Evolutionary conservation across 1,140 invertebrate genomes (phyloP), one percentile per base, ranked within the genome.

Genomic region (Drosophila dunni): DNA sequence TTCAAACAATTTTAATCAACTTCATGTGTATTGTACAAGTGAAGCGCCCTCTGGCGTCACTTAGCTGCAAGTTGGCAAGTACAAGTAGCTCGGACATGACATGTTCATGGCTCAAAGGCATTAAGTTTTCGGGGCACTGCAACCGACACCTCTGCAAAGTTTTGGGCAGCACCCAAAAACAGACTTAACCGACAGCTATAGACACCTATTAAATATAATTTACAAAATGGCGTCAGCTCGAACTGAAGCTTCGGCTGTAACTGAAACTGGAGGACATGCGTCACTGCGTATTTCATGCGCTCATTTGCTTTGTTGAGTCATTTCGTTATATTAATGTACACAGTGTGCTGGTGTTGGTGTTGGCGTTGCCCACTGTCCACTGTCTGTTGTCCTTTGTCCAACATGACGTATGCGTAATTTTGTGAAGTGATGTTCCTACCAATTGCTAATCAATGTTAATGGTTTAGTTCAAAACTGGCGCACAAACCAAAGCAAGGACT

Each of bases 371-470:
- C 51, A 36, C 9, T 60, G 29, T 20, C 24, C 51, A 36, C 9
- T 60, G 29, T 15, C 17, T 34, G 7, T 36, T 36, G 10, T 62
- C 29, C 61, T 38, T 51, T 50, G 46, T 45, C 40, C 46, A 38
- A 78, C 78, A 85, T 86, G 83, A 86, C 79, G 82, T 86, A 86
- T 85, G 60, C 83, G 76, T 58, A 75, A 88, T 82, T 67, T 71
- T 42, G 67, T 65, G 68, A 79, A 86, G 71, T 77, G 79, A 36
- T 63, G 38, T 60, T 46, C 29, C 44, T 17, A 7, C 75, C 74
- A 72, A 86, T 88, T 66, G 83, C 76, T 88, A 86, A 86, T 86
- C 82, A 86, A 86, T 86, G 79, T 79, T 82, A 73, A 86, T 86
- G 69, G 67, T 50, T 64, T 33, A 9, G 40, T 45, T 57, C 24